Evolutionary conservation across 2,888 invertebrate genomes (phyloP).

Genomic region (Nephrotoma appendiculata): DNA sequence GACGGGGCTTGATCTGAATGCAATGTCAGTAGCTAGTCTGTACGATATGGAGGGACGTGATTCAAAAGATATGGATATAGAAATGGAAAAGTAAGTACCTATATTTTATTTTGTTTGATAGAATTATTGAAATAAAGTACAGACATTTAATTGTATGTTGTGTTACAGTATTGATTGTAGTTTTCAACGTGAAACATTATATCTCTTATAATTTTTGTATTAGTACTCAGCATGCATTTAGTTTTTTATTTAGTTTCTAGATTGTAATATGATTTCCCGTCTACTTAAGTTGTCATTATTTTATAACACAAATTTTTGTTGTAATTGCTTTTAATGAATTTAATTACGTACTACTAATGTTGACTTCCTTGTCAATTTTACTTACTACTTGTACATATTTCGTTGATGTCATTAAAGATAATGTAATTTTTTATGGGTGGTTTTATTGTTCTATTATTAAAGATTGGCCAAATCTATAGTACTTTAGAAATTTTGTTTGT

Average conservation of each 20-base stretch:
- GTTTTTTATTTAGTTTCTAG: background rate
- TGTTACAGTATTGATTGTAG: background rate
- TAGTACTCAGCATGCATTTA: background rate
- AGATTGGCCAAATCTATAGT: no score
- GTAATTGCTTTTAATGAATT: background rate
- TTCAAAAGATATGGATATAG: slow-evolving; percentile 14
- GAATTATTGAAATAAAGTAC: background rate
- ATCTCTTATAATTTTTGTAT: background rate
- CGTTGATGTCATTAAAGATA: background rate
- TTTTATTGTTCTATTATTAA: no score
- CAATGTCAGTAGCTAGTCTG: slow-evolving; percentile 14
- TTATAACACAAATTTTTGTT: background rate
- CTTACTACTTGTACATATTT: no score
- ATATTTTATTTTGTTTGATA: background rate
- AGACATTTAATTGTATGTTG: background rate
- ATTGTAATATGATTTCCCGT: background rate
- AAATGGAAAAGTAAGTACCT: slow-evolving; percentile 12
- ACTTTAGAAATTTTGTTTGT: no score
- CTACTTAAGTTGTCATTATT: background rate
- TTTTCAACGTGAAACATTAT: background rate
- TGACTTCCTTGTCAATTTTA: no score
- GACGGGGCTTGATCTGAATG: slow-evolving; percentile 10
- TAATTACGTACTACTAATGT: no score
- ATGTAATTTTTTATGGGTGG: no score
- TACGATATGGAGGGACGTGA: slow-evolving; percentile 11